Evolutionary conservation across 2,888 invertebrate genomes (phyloP), one percentile per base, ranked within the genome.

Genomic region (Sinhomidia bicolor): DNA sequence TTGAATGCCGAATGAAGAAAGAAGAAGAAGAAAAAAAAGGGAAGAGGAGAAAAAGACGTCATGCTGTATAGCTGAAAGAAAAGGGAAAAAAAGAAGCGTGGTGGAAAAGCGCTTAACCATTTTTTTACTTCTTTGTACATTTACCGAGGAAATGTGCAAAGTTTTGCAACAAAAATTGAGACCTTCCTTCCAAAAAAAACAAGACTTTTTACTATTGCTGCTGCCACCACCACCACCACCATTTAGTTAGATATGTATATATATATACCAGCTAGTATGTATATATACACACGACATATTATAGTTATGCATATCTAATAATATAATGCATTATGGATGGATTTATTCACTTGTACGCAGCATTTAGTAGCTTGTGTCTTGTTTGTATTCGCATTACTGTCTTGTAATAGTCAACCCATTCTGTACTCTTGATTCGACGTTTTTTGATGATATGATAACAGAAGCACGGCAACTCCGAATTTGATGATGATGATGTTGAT

Each of bases 81-180:
- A 51, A 9, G 26, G 51, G 57, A 29, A 60, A 65, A 44, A 7
- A 6, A 60, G 12, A 83, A 83, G 51, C 20, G 84, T 12, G 47
- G 47, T 47, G 62, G 85, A 32, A 65, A 78, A 85, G 51, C 51
- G 74, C 41, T 83, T 74, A 57, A 23, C 41, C 60, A 57, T 54
- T 87, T 82, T 81, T 87, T 80, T n/a, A n/a, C 74, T 82, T 60
- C 76, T 76, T 74, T 87, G 81, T 87, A 81, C 82, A 62, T 82
- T 81, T 81, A 74, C 81, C 81, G 41, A 86, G 57, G 47, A 87
- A 87, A 87, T 87, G 87, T 82, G 87, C 87, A 87, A 87, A 87
- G 74, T 87, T 87, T 87, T 87, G 74, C 87, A 87, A 82, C 87
- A 87, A 87, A 87, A 81, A 74, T 54, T 54, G 54, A 51, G n/a